Evolutionary conservation across 2,113 vertebrate genomes (phyloP).

Genomic region (Tinamus guttatus): DNA sequence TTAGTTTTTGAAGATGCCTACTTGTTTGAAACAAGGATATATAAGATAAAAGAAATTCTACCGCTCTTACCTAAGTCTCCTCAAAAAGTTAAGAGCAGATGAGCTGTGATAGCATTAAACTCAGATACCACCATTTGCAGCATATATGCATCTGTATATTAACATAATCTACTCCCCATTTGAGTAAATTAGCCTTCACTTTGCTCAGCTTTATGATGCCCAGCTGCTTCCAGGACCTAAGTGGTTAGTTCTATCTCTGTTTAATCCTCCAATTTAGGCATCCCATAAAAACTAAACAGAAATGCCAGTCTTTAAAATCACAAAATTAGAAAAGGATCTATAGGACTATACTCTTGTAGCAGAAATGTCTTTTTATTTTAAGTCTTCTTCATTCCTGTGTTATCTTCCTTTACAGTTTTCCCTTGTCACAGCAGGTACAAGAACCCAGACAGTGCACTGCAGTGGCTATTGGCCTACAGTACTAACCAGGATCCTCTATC

Average conservation of each 20-base stretch:
- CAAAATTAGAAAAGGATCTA: background rate
- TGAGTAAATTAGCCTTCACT: slow-evolving; percentile 36
- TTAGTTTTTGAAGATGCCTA: background rate
- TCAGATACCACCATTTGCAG: background rate
- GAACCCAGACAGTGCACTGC: background rate
- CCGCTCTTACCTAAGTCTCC: background rate
- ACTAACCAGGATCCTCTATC: background rate
- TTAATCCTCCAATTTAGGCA: slow-evolving; percentile 25
- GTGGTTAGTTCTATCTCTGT: slow-evolving; percentile 4
- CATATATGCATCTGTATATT: slow-evolving; percentile 10
- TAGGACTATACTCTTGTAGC: background rate
- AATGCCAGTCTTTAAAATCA: background rate
- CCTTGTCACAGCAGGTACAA: background rate
- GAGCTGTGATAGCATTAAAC: slow-evolving; percentile 12
- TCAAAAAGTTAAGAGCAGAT: background rate
- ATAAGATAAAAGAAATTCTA: background rate
- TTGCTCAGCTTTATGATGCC: slow-evolving; percentile 2
- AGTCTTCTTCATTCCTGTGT: background rate
- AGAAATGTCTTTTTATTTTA: background rate
- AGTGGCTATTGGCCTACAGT: background rate
- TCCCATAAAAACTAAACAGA: background rate
- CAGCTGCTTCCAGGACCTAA: background rate
- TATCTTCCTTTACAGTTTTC: background rate
- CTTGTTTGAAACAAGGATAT: background rate
- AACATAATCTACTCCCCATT: slow-evolving; percentile 5